A percentile compares a stretch with the other conserved stretches of the same genome.
Evolutionary conservation across 2,888 invertebrate species (phyloP).

Genomic region (Crematogaster levior): DNA sequence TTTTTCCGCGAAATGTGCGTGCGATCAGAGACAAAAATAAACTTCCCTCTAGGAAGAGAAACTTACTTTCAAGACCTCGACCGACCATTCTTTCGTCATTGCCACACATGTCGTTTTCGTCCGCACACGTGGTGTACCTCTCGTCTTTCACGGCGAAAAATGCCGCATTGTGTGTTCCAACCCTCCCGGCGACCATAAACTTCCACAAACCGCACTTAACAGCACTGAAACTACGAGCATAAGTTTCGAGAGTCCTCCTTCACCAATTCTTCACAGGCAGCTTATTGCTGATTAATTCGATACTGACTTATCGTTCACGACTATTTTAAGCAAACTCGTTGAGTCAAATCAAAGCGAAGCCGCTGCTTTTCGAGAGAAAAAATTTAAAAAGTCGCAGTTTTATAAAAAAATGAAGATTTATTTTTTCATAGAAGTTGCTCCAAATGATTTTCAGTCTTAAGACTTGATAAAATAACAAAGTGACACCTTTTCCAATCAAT

Average conservation of each 20-base stretch:
- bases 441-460: not conserved
- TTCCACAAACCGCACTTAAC: not conserved
- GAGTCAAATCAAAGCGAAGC: not conserved
- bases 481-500: not conserved
- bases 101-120: not conserved
- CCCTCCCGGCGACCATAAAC: not conserved
- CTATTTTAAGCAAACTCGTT: not conserved
- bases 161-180: not conserved
- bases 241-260: not conserved
- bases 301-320: not conserved
- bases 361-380: not conserved
- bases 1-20: not conserved
- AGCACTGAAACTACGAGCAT: not conserved
- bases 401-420: too few species aligned
- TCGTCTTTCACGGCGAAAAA: conserved; percentile 24
- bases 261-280: too few species aligned
- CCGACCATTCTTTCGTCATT: not conserved
- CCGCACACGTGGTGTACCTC: conserved; percentile 18
- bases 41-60: not conserved
- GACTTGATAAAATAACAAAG: not conserved
- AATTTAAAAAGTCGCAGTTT: not conserved
- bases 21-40: conserved; percentile 14
- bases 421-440: not conserved
- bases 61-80: conserved; percentile 27
- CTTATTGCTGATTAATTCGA: not conserved